A percentile compares a stretch with the other conserved stretches of the same genome.
Evolutionary conservation across 2,797 vertebrate genomes (phyloP).

Genomic region (Crocidura indochinensis): DNA sequence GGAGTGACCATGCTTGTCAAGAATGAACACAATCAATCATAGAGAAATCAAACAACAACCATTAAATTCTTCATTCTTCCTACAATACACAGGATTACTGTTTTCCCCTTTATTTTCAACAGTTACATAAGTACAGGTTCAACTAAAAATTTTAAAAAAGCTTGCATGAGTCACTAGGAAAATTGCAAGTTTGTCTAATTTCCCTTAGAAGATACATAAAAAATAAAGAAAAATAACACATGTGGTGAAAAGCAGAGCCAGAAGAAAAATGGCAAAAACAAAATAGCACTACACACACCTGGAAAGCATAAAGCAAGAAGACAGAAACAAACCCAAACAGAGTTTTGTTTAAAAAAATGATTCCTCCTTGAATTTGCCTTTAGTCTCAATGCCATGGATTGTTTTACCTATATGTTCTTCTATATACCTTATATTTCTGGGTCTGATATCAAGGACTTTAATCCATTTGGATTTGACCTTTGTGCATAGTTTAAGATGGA

Average conservation of each 20-base stretch:
- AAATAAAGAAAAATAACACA: neutral
- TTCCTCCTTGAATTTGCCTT: too few relatives aligned
- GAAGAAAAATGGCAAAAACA: neutral
- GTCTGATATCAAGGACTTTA: too few relatives aligned
- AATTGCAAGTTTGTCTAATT: constrained; percentile 42
- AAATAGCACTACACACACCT: neutral
- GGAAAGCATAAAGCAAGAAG: neutral
- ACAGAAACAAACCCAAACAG: neutral
- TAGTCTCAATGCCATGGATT: too few relatives aligned
- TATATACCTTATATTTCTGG: too few relatives aligned
- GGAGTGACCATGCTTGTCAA: neutral
- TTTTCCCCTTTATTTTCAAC: constrained; percentile 34
- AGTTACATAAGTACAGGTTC: constrained; percentile 3
- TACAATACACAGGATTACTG: neutral
- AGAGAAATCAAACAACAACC: neutral
- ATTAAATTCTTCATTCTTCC: neutral
- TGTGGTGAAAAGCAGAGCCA: neutral
- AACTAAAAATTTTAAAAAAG: neutral
- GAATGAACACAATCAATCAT: neutral
- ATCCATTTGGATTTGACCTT: too few relatives aligned
- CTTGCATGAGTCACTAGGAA: neutral
- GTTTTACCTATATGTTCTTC: too few relatives aligned
- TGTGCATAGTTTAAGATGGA: too few relatives aligned
- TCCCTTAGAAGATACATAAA: neutral
- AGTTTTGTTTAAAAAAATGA: neutral